These are phyloP conservation scores for Centruroides sculpturatus DNA, from an alignment of 1,140 invertebrate genomes.

Conservation along the genomic window DNA sequence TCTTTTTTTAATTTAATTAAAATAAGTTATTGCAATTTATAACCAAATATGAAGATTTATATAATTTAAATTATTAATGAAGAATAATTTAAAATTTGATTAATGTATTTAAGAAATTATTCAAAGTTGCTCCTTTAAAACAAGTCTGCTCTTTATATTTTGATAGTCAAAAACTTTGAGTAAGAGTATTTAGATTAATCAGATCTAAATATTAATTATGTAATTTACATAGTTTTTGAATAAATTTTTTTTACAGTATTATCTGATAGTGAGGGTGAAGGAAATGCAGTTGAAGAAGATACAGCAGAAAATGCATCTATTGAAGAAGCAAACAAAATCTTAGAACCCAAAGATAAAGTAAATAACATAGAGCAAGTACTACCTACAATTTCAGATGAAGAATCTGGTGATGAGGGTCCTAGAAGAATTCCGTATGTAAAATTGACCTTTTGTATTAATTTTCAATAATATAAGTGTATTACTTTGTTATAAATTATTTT, in stretches of 20 bases:
- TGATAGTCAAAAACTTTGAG: no score
- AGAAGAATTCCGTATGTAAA: constrained; percentile 3
- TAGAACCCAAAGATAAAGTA: constrained; percentile 15
- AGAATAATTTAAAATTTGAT: no score
- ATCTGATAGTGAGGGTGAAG: constrained; percentile 25
- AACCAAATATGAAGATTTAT: no score
- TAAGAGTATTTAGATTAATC: no score
- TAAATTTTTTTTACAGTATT: constrained; percentile 16
- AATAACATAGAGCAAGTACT: constrained; percentile 7
- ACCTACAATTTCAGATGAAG: neutral
- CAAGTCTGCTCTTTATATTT: no score
- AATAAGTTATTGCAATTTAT: no score
- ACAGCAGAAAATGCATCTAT: constrained; percentile 12
- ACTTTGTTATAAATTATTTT: neutral
- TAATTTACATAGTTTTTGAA: no score
- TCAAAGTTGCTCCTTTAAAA: no score
- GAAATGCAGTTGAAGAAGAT: constrained; percentile 16
- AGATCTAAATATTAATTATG: no score
- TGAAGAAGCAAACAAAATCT: constrained; percentile 9
- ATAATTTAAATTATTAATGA: no score
- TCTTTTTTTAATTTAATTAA: no score
- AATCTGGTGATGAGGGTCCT: neutral
- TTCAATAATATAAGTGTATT: neutral
- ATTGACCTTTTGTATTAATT: neutral
- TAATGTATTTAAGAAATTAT: no score